Evolutionary conservation across 1,140 invertebrate species (phyloP), one percentile per base, ranked within the genome.

Genomic region (Diplogasteroides magnus): DNA sequence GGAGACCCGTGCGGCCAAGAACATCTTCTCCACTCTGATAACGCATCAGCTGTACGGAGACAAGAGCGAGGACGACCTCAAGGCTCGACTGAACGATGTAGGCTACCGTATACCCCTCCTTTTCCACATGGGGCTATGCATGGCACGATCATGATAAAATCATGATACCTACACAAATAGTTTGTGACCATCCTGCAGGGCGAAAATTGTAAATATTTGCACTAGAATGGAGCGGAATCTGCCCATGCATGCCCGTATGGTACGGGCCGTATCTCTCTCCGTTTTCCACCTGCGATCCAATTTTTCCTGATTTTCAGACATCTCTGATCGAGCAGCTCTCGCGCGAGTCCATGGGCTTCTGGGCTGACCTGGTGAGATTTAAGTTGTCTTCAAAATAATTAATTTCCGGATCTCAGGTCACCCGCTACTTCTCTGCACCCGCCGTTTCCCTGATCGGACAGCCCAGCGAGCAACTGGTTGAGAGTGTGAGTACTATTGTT

Each of bases 21-120:
- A 88, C 6, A 83, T 93, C 32, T 89, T 90, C 1, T 89, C 88
- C 78, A 87, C 89, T 74, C 86, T 91, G 31, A 90, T 94, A 78
- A 89, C 89, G 0, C 90, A 94, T 82, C 88, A 90, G 74, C 84
- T 94, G 25, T 93, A 92, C 84, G 91, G 91, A 13, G 86, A 88
- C 59, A 87, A 84, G 25, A 87, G 89, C 71, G 83, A 89, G 74
- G 90, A 91, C 84, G 90, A 91, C 89, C 86, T 93, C 31, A 84
- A 90, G 31, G 83, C 87, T 25, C 85, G 91, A 69, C 83, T 92
- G 61, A 91, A 93, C 83, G 88, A 88, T 37, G 87, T 91, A 19
- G n/a, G n/a, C n/a, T n/a, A n/a, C n/a, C n/a, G n/a, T n/a, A n/a
- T n/a, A n/a, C n/a, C n/a, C n/a, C n/a, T n/a, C n/a, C n/a, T n/a